Evolutionary conservation across 2,113 vertebrate species (phyloP).

Genomic region (Coptodon bakossiorum): DNA sequence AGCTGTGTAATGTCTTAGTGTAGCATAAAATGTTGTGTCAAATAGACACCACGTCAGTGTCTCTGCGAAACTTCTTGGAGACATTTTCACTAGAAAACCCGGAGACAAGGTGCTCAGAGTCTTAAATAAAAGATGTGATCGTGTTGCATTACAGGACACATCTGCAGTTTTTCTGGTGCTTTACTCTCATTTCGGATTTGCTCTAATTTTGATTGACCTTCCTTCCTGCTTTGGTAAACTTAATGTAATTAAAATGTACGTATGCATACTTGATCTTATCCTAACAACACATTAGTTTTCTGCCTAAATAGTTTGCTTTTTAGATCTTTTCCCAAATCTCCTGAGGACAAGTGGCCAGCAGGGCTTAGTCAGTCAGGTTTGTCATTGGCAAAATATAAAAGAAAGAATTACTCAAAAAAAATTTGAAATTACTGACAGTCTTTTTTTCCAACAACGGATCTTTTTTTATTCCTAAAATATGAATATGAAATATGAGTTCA

Average conservation of each 20-base stretch:
- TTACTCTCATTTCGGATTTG: accelerated
- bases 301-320: background rate
- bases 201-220: background rate
- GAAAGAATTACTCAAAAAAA: background rate
- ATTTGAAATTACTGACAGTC: background rate
- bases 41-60: background rate
- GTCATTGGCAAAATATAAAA: background rate
- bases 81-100: background rate
- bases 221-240: background rate
- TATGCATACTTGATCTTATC: background rate
- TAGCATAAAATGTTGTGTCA: background rate
- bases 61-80: background rate
- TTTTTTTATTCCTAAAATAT: background rate
- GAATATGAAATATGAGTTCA: background rate
- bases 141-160: background rate
- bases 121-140: background rate
- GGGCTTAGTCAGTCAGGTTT: background rate
- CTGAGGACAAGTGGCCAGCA: background rate
- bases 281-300: background rate
- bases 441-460: background rate
- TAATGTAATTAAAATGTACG: background rate
- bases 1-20: background rate
- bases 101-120: background rate
- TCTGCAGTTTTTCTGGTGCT: background rate
- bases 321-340: background rate